Percentiles rank a stretch among this genome's conserved stretches.
Evolutionary conservation across 1,140 invertebrate species (phyloP).

Genomic region (Drosophila cardini): DNA sequence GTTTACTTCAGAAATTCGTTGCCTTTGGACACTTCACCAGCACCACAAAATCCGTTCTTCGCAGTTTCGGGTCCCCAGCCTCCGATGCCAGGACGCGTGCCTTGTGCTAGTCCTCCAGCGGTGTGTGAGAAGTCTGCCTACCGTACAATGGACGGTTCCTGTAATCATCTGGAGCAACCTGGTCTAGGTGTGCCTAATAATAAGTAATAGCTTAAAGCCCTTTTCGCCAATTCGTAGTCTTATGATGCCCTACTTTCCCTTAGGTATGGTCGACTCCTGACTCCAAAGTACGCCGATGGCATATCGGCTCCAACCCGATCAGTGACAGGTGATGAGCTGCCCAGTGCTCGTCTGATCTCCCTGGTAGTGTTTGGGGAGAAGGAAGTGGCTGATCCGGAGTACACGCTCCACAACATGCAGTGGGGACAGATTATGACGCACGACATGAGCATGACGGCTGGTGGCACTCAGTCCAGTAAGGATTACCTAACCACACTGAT

Average conservation of each 20-base stretch:
- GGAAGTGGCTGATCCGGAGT: slow-evolving; percentile 89
- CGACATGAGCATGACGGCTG: slow-evolving; percentile 92
- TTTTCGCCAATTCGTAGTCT: background rate
- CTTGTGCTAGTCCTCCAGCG: slow-evolving; percentile 84
- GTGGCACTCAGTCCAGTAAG: slow-evolving; percentile 90
- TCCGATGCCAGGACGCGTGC: slow-evolving; percentile 53
- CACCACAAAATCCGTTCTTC: slow-evolving; percentile 63
- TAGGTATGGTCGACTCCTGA: slow-evolving; percentile 90
- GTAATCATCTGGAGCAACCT: slow-evolving; percentile 92
- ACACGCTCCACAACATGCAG: slow-evolving; percentile 92
- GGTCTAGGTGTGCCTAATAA: slow-evolving; percentile 89
- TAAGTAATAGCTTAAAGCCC: slow-evolving; percentile 25
- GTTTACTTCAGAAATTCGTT: slow-evolving; percentile 60
- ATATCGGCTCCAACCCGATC: slow-evolving; percentile 88
- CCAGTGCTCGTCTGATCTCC: slow-evolving; percentile 89
- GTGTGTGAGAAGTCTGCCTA: slow-evolving; percentile 87
- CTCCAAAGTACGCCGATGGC: slow-evolving; percentile 92
- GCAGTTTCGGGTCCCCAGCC: slow-evolving; percentile 21
- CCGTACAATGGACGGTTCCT: slow-evolving; percentile 92
- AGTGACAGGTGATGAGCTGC: slow-evolving; percentile 87
- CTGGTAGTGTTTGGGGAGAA: slow-evolving; percentile 88
- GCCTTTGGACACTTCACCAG: slow-evolving; percentile 57
- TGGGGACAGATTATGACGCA: slow-evolving; percentile 95
- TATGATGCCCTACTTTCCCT: background rate
- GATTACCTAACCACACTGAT: slow-evolving; percentile 38